Evolutionary conservation across 2,797 vertebrate species (phyloP), one percentile per base, ranked within the genome.

Genomic region (Triplophysa yarkandensis): DNA sequence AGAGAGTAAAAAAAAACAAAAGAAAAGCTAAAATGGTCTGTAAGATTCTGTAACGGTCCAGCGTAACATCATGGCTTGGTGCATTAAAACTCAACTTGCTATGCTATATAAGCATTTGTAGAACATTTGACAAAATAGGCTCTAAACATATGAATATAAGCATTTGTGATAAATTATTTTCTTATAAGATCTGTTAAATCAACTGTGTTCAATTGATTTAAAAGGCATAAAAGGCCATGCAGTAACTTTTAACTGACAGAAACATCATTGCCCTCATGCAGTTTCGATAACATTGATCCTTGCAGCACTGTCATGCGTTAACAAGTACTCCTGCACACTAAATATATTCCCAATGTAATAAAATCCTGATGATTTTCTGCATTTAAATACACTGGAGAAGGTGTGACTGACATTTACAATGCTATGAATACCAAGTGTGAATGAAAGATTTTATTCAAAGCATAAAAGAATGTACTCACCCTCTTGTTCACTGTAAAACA

Each of bases 401-500:
- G 27, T 1, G 4, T 71, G 32, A 6, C 39, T 21, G 8, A 69
- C 36, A 68, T 55, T 19, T 19, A 41, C 21, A 62, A 5, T 11
- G 1, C 44, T 16, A n/a, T 25, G 1, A 36, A 34, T 6, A 9
- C 25, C 21, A 27, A 27, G n/a, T 39, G 23, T 28, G 14, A 74
- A 46, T 17, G 57, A 44, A 0, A 54, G 28, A 55, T 13, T 13
- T 39, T 0, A 39, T 3, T 11, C 0, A 39, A 39, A 2, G 36
- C 9, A 39, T 39, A 13, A 39, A 63, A 16, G 23, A 2, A 43
- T 60, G 13, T 30, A 95, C 96, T 96, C 90, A 98, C 96, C 96
- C 90, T 93, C 94, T 73, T 95, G 94, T 3, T 94, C 95, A 70
- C 96, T 98, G 91, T 21, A 80, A 85, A 83, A n/a, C 82, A 77